A percentile compares a stretch with the other conserved stretches of the same genome.
These are phyloP conservation scores for Heliconius ismenius DNA, from an alignment of 2,888 invertebrate species.

Conservation along the genomic window DNA sequence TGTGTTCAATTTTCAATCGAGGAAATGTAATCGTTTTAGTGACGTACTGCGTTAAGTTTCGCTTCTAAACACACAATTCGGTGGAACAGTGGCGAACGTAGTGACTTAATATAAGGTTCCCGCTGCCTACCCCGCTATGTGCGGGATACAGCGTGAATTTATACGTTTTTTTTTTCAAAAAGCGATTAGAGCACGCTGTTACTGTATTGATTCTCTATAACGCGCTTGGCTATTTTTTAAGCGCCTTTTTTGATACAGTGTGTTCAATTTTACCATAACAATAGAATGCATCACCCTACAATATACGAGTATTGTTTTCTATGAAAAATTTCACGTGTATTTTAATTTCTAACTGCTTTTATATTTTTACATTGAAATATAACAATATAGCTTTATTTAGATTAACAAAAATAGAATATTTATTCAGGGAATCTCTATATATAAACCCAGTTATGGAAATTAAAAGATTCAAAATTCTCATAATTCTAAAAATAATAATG, in stretches of 20 bases:
- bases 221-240: constrained; percentile 5
- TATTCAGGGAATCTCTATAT: background rate
- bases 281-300: constrained; percentile 26
- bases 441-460: background rate
- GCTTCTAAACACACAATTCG: too few species aligned
- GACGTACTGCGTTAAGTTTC: too few species aligned
- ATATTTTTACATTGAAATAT: constrained; percentile 6
- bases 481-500: background rate
- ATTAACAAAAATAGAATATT: background rate
- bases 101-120: too few species aligned
- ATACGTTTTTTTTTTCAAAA: background rate
- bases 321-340: constrained; percentile 13
- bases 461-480: background rate
- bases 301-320: constrained; percentile 25
- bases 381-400: constrained; percentile 12
- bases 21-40: too few species aligned
- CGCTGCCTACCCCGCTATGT: too few species aligned
- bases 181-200: constrained; percentile 17
- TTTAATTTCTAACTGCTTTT: constrained; percentile 21
- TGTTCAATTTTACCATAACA: constrained; percentile 31
- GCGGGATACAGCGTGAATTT: too few species aligned
- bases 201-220: constrained; percentile 12
- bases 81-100: too few species aligned
- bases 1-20: too few species aligned
- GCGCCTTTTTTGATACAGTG: constrained; percentile 24